Conservation (phyloP, 2,888 invertebrate genomes). For the Aphodius sticticus region DNA sequence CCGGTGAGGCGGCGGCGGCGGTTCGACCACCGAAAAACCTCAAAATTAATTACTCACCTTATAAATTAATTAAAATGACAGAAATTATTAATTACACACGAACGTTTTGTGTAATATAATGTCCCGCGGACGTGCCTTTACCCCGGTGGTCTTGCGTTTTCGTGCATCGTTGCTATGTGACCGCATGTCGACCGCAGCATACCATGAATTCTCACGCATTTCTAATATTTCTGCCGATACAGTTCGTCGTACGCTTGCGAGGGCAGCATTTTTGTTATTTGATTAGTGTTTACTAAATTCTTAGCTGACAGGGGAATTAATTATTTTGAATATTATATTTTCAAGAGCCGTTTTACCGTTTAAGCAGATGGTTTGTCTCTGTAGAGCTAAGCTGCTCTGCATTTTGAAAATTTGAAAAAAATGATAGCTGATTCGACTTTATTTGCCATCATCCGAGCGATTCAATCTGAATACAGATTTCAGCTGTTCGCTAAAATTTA, state of each 20-base stretch:
- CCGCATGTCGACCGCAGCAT: conserved; percentile 29
- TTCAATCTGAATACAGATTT: no score
- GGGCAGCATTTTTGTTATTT: background rate
- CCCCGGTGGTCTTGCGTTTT: conserved; percentile 39
- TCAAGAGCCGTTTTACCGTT: background rate
- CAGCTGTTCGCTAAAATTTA: no score
- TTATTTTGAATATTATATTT: background rate
- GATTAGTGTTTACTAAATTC: background rate
- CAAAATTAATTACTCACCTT: conserved; percentile 37
- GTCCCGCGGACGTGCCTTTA: conserved; percentile 24
- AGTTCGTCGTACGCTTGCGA: background rate
- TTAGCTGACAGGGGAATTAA: background rate
- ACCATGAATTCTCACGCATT: conserved; percentile 34
- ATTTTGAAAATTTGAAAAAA: no score
- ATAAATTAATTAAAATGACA: conserved; percentile 40
- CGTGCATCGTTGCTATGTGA: conserved; percentile 29
- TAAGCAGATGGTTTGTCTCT: background rate
- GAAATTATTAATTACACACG: conserved; percentile 38
- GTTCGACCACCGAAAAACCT: conserved; percentile 25
- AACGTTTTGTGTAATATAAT: conserved; percentile 38
- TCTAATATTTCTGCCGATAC: conserved; percentile 22
- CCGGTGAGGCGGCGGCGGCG: conserved; percentile 26
- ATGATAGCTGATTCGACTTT: no score
- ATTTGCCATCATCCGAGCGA: no score
- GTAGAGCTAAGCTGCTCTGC: no score